phyloP scores from a whole-genome alignment of 2,888 invertebrate species.

The Rhagonycha fulva region DNA sequence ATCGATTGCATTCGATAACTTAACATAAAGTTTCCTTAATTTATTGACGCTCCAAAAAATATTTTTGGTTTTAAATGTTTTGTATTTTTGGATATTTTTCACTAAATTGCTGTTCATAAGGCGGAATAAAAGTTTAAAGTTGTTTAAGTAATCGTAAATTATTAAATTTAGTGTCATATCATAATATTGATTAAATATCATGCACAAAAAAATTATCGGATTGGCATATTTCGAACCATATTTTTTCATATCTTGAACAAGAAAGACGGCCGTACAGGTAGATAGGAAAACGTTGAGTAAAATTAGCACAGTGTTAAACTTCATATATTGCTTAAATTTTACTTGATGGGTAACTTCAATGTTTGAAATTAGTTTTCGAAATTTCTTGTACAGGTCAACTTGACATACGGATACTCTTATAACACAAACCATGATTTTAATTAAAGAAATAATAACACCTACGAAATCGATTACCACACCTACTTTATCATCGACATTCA shows the following conservation, averaged over 20 bases:
- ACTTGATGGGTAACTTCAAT: neutral
- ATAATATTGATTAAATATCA: neutral
- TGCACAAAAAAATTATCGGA: neutral
- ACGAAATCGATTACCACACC: neutral
- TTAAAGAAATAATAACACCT: neutral
- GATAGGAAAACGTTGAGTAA: neutral
- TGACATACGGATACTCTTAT: neutral
- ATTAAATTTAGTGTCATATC: neutral
- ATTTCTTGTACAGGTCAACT: neutral
- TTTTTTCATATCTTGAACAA: no score
- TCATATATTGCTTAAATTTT: neutral
- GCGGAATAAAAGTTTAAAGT: neutral
- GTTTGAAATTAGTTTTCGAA: neutral
- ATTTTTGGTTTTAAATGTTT: neutral
- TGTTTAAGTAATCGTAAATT: neutral
- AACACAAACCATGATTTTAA: neutral
- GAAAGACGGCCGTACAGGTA: neutral
- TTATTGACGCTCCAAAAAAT: neutral
- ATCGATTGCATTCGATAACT: neutral
- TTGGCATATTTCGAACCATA: no score
- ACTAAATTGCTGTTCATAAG: neutral
- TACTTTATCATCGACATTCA: neutral
- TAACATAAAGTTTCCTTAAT: neutral
- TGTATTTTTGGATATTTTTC: neutral
- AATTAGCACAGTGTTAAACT: neutral